Conservation (phyloP, 2,113 vertebrate species). For the Sardina pilchardus region DNA sequence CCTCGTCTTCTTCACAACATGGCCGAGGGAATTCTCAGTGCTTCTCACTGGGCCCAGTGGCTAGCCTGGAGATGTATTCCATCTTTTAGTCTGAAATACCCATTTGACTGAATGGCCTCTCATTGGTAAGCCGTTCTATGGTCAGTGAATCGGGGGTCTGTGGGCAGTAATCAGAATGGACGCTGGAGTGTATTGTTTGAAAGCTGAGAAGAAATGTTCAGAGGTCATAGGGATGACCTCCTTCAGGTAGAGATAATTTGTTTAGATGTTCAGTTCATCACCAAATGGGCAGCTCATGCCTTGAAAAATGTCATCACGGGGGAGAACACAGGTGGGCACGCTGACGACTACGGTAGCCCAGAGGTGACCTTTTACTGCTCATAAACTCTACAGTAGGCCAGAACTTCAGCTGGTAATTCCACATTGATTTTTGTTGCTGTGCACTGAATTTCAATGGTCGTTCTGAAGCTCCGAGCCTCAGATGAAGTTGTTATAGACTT, state of each 20-base stretch:
- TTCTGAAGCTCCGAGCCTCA: background rate
- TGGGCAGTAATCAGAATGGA: background rate
- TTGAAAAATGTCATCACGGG: background rate
- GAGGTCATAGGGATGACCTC: background rate
- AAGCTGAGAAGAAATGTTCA: background rate
- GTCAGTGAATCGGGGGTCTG: background rate
- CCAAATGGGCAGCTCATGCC: background rate
- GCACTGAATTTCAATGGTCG: background rate
- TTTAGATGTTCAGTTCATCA: background rate
- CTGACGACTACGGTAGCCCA: background rate
- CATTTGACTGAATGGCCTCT: no score
- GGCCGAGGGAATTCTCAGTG: no score
- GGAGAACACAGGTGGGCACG: background rate
- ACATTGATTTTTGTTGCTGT: background rate
- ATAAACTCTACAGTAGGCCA: background rate
- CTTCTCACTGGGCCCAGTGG: no score
- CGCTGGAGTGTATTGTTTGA: background rate
- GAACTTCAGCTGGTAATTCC: background rate
- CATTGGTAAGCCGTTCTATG: background rate
- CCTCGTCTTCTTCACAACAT: no score
- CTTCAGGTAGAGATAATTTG: background rate
- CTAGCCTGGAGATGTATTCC: no score
- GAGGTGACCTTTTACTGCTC: background rate
- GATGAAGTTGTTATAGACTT: conserved; percentile 1
- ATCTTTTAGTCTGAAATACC: no score